phyloP scores from a whole-genome alignment of 2,888 invertebrate species.

The Acleris holmiana region DNA sequence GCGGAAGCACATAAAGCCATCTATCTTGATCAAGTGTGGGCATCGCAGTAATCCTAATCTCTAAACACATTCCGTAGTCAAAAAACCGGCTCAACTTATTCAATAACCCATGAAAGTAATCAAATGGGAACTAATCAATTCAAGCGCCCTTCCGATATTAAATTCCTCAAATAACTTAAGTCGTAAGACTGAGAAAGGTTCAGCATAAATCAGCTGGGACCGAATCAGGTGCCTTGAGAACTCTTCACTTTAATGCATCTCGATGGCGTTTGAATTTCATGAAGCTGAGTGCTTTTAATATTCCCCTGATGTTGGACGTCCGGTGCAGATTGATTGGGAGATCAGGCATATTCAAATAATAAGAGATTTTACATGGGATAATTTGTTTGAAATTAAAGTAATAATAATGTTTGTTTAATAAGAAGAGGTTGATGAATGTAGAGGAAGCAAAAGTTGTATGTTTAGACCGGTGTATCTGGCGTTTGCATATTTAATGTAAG shows the following conservation, averaged over 20 bases:
- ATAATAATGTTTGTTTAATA: no score
- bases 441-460: no score
- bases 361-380: no score
- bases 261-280: slow-evolving; percentile 63
- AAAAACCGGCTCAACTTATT: slow-evolving; percentile 34
- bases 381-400: no score
- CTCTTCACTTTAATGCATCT: slow-evolving; percentile 59
- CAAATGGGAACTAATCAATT: slow-evolving; percentile 7
- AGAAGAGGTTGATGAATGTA: no score
- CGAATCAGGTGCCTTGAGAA: slow-evolving; percentile 40
- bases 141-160: slow-evolving; percentile 30
- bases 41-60: no score
- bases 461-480: no score
- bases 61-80: background rate
- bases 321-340: background rate
- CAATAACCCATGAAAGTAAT: slow-evolving; percentile 20
- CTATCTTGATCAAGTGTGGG: no score
- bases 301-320: background rate
- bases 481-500: no score
- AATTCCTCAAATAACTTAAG: slow-evolving; percentile 35
- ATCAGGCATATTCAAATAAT: no score
- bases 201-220: slow-evolving; percentile 57
- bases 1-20: no score
- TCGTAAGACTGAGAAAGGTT: slow-evolving; percentile 49
- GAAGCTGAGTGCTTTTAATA: slow-evolving; percentile 43